Evolutionary conservation across 2,888 invertebrate species (phyloP), one percentile per base, ranked within the genome.

Genomic region (Arrhopalites spinosus): DNA sequence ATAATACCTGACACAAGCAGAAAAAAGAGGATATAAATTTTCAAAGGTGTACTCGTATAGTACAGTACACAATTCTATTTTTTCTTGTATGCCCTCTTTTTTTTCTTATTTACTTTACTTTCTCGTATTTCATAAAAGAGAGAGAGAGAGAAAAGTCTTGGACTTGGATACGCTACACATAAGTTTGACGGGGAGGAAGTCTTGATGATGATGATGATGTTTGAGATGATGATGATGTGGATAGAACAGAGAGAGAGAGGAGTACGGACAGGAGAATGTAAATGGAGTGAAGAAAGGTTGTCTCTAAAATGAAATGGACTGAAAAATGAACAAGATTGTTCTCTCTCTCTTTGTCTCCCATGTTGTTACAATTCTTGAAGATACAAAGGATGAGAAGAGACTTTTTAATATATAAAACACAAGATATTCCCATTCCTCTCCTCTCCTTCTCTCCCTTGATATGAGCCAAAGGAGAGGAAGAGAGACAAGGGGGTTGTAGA

Each of bases 381-480:
- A n/a, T n/a, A n/a, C 17, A 8, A n/a, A 8, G 50, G n/a, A 2
- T 17, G 50, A 50, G 15, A n/a, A n/a, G 50, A 50, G 50, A n/a
- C 50, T 50, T 50, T 50, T 15, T 50, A 50, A 50, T 50, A 50
- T 15, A 50, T 50, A 15, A 56, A 23, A 56, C 56, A 56, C 3
- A 20, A 15, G 23, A n/a, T 50, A 20, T 50, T 50, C 15, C 50
- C 50, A n/a, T 50, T 45, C 7, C 15, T 45, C 20, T 50, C 8
- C 20, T 50, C 17, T 50, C 15, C 50, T 50, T 36, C 36, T 36
- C 36, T 36, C n/a, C n/a, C n/a, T 36, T 36, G 36, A 20, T n/a
- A 50, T 50, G 61, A 43, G 67, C 3, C 20, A 36, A 63, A 20
- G 66, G 30, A 66, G 66, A 36, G 66, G 36, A 66, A 43, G 27